Base-by-base conservation (phyloP, 2,888 invertebrate genomes). In the Cantharis rufa region DNA sequence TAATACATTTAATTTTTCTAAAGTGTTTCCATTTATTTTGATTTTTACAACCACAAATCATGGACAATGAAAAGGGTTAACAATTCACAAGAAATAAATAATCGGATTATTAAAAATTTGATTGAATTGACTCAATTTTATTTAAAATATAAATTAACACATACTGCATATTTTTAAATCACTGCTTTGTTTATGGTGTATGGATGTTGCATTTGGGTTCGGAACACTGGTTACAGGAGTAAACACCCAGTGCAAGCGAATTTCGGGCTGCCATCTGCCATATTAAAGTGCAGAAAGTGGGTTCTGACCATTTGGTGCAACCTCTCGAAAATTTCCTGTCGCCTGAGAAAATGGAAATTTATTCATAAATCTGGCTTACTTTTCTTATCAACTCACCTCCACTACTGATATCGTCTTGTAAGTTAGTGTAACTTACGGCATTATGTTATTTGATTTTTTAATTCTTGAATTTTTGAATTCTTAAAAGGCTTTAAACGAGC, bases 231-330 rank as follows among this genome's bases (percentile, higher is more conserved):
- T 16, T 18, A 21, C 64, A 66, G 10, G 64, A 21, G 15, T n/a
- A 21, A 15, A 66, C 18, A 9, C 10, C 18, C n/a, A 66, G 10
- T n/a, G 5, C 64, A 9, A 9, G 2, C 21, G 64, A 18, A 66
- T 66, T 7, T 16, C 2, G 4, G 7, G 13, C 21, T 1, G n/a
- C 5, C 3, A 21, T 9, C 0, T 15, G 10, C 18, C 18, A 21
- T 2, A 66, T 21, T 11, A 62, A 21, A 10, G 18, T 24, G 16
- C 75, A 75, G 1, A 71, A 21, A 1, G 16, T 18, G 11, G 75
- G 75, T 10, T 16, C 32, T 10, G 71, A 28, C 15, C n/a, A 62
- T 48, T 27, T n/a, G 5, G 71, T 75, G 32, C 75, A 75, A 13
- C 71, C 71, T 62, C 75, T 75, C 3, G 24, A 7, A 48, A 62